phyloP scores from a whole-genome alignment of 2,888 invertebrate species.

The Bursaphelenchus okinawaensis region DNA sequence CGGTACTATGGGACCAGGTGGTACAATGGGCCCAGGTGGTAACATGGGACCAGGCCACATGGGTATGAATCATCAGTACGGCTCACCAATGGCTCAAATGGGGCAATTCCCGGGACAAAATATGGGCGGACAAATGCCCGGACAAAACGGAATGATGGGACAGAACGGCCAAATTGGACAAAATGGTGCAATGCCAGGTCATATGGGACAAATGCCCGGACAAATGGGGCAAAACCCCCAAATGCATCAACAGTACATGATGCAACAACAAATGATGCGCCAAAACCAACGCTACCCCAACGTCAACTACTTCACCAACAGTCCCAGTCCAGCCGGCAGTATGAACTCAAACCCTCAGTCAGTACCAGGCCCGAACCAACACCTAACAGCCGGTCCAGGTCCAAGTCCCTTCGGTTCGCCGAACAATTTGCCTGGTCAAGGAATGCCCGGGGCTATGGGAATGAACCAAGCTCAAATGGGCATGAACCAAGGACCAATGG shows the following conservation, averaged over 20 bases:
- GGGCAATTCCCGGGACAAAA: not conserved
- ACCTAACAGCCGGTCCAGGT: not conserved
- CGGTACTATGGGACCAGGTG: too few species aligned
- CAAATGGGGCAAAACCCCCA: not conserved
- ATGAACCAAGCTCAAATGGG: too few species aligned
- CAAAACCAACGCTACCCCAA: constrained; percentile 8
- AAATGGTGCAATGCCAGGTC: not conserved
- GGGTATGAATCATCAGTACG: too few species aligned
- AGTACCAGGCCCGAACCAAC: not conserved
- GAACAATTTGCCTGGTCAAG: not conserved
- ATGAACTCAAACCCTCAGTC: not conserved
- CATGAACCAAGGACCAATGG: too few species aligned
- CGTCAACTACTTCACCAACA: not conserved
- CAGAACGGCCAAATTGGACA: not conserved
- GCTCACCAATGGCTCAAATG: too few species aligned
- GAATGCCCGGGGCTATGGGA: too few species aligned
- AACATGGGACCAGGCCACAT: too few species aligned
- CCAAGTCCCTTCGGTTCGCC: not conserved
- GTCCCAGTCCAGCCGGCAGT: not conserved
- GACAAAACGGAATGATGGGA: not conserved
- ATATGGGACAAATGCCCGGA: not conserved
- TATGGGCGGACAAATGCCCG: not conserved
- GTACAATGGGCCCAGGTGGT: too few species aligned
- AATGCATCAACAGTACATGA: not conserved
- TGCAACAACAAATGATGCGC: constrained; percentile 15